Conservation (phyloP, 2,113 vertebrate species). For the Pseudorasbora parva region DNA sequence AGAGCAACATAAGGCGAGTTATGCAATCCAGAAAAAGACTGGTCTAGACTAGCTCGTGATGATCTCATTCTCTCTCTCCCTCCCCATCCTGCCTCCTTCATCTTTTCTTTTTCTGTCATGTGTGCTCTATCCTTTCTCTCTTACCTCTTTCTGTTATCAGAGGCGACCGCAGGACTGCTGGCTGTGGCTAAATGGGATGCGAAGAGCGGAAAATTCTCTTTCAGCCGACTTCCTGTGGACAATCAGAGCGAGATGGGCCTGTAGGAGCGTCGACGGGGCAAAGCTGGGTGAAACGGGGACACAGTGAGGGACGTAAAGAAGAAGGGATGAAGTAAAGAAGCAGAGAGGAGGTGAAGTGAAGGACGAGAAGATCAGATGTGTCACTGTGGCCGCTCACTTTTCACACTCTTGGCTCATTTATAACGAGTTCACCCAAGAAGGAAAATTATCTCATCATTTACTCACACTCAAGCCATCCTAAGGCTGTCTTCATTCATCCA, state of each 20-base stretch:
- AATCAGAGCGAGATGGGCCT: slow-evolving; percentile 60
- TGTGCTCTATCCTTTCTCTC: slow-evolving; percentile 21
- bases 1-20: slow-evolving; percentile 55
- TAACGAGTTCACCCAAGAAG: no score
- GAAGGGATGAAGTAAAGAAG: no score
- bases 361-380: background rate
- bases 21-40: slow-evolving; percentile 49
- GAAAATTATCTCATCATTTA: no score
- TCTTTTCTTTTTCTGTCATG: slow-evolving; percentile 26
- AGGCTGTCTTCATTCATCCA: no score
- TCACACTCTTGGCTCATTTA: no score
- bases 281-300: background rate
- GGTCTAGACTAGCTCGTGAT: slow-evolving; percentile 47
- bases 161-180: slow-evolving; percentile 61
- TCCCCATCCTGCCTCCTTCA: background rate
- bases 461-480: no score
- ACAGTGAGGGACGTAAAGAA: background rate
- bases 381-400: no score
- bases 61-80: slow-evolving; percentile 43
- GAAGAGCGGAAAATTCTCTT: slow-evolving; percentile 75
- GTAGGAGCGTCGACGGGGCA: background rate
- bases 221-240: slow-evolving; percentile 71
- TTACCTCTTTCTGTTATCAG: slow-evolving; percentile 26
- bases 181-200: slow-evolving; percentile 74
- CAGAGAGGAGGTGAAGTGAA: background rate